Percentiles rank a stretch among this genome's conserved stretches.
Conservation (phyloP, 2,888 invertebrate genomes). For the Antitype chi region DNA sequence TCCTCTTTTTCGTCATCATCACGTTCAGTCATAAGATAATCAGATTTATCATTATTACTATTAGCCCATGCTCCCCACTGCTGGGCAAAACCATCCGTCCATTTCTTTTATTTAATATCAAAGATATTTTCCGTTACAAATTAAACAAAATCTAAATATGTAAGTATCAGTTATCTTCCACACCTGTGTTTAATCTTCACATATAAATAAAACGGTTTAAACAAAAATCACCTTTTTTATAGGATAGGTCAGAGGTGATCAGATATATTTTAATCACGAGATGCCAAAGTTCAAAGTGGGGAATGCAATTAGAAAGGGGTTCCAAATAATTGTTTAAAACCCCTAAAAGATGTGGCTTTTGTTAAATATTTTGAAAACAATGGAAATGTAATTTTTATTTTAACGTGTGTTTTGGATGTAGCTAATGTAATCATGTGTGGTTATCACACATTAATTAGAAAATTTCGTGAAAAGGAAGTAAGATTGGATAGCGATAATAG, state of each 20-base stretch:
- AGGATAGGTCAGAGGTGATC: slow-evolving; percentile 71
- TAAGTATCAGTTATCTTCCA: slow-evolving; percentile 51
- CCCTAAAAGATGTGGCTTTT: slow-evolving; percentile 42
- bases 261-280: slow-evolving; percentile 71
- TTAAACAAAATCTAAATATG: slow-evolving; percentile 61
- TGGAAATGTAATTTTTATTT: slow-evolving; percentile 6
- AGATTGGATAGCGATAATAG: not conserved
- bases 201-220: slow-evolving; percentile 74
- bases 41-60: not conserved
- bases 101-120: not conserved
- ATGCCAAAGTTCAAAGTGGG: slow-evolving; percentile 80
- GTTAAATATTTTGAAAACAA: slow-evolving; percentile 41
- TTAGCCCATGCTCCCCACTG: not conserved
- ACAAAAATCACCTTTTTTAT: slow-evolving; percentile 67
- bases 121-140: slow-evolving; percentile 64
- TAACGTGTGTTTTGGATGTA: not conserved
- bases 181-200: slow-evolving; percentile 82
- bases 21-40: not conserved
- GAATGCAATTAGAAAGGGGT: slow-evolving; percentile 58
- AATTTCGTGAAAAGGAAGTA: not conserved
- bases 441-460: not conserved
- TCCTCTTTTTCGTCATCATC: not conserved
- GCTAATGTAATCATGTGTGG: not conserved
- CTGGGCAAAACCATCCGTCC: rapidly evolving
- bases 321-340: slow-evolving; percentile 51